Evolutionary conservation across 2,797 vertebrate species (phyloP).

Genomic region (Notolabrus celidotus): DNA sequence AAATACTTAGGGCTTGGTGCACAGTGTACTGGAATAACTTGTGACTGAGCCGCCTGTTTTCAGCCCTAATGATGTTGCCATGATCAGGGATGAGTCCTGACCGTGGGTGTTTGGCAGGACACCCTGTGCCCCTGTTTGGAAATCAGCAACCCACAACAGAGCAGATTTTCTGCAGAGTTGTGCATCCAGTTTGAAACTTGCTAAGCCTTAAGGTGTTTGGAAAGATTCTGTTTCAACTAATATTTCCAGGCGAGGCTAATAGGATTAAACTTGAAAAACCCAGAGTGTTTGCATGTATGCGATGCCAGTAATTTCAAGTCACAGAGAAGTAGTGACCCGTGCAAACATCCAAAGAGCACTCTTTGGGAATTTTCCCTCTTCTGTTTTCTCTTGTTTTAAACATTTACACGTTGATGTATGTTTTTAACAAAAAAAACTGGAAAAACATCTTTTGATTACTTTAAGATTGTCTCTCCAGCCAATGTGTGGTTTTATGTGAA

Average conservation of each 20-base stretch:
- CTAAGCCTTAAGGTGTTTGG: constrained; percentile 60
- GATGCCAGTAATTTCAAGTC: constrained; percentile 36
- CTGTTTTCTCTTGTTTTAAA: background rate
- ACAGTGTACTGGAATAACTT: constrained; percentile 51
- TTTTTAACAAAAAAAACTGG: too few species aligned
- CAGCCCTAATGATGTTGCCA: constrained; percentile 58
- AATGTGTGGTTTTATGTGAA: constrained; percentile 23
- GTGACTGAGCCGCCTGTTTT: constrained; percentile 64
- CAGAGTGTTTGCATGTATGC: constrained; percentile 32
- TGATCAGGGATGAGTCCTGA: constrained; percentile 64
- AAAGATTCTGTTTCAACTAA: constrained; percentile 53
- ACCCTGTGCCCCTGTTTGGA: constrained; percentile 35
- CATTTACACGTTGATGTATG: background rate
- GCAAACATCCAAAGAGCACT: constrained; percentile 14
- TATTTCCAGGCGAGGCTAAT: constrained; percentile 53
- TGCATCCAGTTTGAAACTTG: constrained; percentile 23
- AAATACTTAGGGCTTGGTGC: constrained; percentile 16
- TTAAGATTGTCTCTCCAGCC: constrained; percentile 1
- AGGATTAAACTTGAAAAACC: constrained; percentile 55
- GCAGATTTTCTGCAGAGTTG: constrained; percentile 35
- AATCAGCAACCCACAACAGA: constrained; percentile 51
- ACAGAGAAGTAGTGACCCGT: constrained; percentile 21
- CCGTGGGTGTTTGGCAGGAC: constrained; percentile 64
- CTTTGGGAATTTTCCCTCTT: background rate
- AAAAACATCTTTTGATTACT: background rate